Conservation (phyloP, 2,888 invertebrate species). For the Sussaba pulchella region DNA sequence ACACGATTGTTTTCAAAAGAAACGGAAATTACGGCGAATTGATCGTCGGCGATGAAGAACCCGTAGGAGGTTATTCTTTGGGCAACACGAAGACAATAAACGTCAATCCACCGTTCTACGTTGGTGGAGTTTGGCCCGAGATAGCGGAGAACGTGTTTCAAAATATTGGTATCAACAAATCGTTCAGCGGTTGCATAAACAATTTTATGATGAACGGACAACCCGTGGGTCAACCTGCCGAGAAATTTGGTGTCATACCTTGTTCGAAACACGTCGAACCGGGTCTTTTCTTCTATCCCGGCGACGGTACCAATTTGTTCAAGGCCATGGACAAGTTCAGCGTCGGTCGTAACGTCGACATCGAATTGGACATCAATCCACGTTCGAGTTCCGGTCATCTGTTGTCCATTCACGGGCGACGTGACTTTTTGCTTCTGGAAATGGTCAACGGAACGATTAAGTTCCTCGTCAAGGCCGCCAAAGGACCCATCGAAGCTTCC, state of each 20-base stretch:
- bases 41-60: constrained; percentile 87
- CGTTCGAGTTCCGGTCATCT: constrained; percentile 93
- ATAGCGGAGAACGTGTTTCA: constrained; percentile 82
- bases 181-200: constrained; percentile 94
- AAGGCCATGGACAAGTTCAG: constrained; percentile 90
- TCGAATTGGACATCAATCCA: constrained; percentile 94
- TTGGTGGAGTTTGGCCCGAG: constrained; percentile 91
- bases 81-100: constrained; percentile 86
- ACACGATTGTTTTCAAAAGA: constrained; percentile 89
- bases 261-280: constrained; percentile 92
- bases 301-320: constrained; percentile 89
- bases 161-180: constrained; percentile 86
- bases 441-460: constrained; percentile 94
- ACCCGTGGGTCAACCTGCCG: constrained; percentile 87
- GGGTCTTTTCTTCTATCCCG: constrained; percentile 94
- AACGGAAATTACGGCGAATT: constrained; percentile 88
- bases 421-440: constrained; percentile 94
- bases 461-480: constrained; percentile 93
- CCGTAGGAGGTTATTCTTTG: constrained; percentile 85
- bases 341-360: constrained; percentile 92
- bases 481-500: constrained; percentile 91
- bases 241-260: constrained; percentile 88
- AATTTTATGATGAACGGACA: constrained; percentile 90
- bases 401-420: constrained; percentile 93
- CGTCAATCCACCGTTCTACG: constrained; percentile 90